These are phyloP conservation scores for Myotis davidii DNA, from an alignment of 2,113 vertebrate genomes.

Conservation along the genomic window DNA sequence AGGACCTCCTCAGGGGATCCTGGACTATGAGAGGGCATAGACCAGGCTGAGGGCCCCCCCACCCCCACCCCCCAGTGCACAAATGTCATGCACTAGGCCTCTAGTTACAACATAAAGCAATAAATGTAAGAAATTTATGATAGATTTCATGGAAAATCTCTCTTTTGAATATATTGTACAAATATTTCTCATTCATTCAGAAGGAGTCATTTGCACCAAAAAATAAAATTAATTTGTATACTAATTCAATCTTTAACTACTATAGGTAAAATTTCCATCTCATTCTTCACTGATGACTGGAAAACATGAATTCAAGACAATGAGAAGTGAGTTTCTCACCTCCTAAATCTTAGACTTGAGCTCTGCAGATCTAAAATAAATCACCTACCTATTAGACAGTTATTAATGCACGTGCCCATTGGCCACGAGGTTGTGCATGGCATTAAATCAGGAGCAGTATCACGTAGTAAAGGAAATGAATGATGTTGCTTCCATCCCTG, in stretches of 20 bases:
- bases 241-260: background rate
- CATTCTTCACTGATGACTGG: background rate
- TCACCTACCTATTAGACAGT: background rate
- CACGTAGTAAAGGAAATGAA: background rate
- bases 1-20: too few species aligned
- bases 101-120: background rate
- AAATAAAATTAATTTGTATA: background rate
- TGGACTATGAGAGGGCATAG: too few species aligned
- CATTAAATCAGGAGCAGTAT: background rate
- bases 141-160: background rate
- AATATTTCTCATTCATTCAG: conserved; percentile 25
- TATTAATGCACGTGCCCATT: background rate
- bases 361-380: background rate
- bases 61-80: too few species aligned
- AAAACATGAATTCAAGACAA: conserved; percentile 18
- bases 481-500: background rate
- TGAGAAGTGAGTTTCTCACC: background rate
- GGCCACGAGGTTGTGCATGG: background rate
- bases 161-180: background rate
- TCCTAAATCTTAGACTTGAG: background rate
- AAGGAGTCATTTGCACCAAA: background rate
- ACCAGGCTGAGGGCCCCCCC: too few species aligned
- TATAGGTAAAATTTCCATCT: background rate
- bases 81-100: too few species aligned
- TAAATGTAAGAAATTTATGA: background rate